These are phyloP conservation scores for Addax nasomaculatus DNA, from an alignment of 2,113 vertebrate species.

Conservation along the genomic window DNA sequence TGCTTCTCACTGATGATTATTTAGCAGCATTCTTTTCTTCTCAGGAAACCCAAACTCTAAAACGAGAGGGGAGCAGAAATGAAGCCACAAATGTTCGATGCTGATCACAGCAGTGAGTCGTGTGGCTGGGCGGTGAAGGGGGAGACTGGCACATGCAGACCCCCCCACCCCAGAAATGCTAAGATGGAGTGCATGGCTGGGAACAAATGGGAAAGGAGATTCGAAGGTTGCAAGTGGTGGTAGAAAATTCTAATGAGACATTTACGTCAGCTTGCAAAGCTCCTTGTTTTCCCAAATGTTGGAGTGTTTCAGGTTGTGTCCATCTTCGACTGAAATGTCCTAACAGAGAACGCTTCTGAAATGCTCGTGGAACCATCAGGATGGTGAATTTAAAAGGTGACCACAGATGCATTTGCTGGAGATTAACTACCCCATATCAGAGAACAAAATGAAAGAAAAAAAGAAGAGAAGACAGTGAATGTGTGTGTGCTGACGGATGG, in stretches of 20 bases:
- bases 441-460: not conserved
- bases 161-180: conserved; percentile 34
- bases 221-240: conserved; percentile 52
- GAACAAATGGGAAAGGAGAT: conserved; percentile 32
- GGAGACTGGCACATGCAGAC: conserved; percentile 24
- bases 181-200: conserved; percentile 2
- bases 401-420: not conserved
- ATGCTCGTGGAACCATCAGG: not conserved
- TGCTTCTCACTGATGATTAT: not conserved
- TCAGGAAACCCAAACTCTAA: conserved; percentile 23
- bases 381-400: not conserved
- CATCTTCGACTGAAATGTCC: not conserved
- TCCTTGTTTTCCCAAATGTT: conserved; percentile 47
- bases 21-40: not conserved
- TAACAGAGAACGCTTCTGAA: not conserved
- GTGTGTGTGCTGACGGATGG: not conserved
- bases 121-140: not conserved
- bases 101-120: conserved; percentile 25
- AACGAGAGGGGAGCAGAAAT: not conserved
- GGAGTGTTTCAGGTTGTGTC: conserved; percentile 39
- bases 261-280: conserved; percentile 48
- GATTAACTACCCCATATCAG: not conserved
- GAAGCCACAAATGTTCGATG: conserved; percentile 22
- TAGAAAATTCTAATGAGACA: conserved; percentile 64
- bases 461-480: not conserved